A percentile compares a stretch with the other conserved stretches of the same genome.
These are phyloP conservation scores for Griposia aprilina DNA, from an alignment of 2,888 invertebrate species.

Conservation along the genomic window DNA sequence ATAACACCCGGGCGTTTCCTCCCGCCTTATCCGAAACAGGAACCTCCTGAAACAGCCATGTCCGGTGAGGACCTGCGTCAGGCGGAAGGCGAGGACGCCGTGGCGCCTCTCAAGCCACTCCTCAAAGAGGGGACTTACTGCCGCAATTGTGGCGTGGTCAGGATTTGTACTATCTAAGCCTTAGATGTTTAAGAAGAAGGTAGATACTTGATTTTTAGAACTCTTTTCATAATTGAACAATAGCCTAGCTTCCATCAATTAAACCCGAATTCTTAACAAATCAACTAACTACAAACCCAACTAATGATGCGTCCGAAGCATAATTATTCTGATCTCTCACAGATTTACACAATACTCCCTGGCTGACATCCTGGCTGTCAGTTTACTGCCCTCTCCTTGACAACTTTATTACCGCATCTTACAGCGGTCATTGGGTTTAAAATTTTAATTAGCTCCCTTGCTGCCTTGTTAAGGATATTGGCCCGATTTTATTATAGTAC, in stretches of 20 bases:
- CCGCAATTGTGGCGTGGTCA: too few species aligned
- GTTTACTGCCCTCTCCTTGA: constrained; percentile 77
- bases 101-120: too few species aligned
- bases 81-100: too few species aligned
- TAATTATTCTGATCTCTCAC: constrained; percentile 61
- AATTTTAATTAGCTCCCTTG: constrained; percentile 84
- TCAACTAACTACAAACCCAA: constrained; percentile 14
- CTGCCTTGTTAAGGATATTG: constrained; percentile 83
- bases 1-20: too few species aligned
- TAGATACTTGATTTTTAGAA: neutral
- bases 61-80: too few species aligned
- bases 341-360: constrained; percentile 65
- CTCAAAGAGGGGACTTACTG: too few species aligned
- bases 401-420: constrained; percentile 80
- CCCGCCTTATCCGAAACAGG: too few species aligned
- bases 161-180: neutral
- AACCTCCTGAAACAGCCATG: too few species aligned
- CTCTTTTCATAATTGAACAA: too few species aligned
- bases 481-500: constrained; percentile 78
- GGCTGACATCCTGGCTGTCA: constrained; percentile 71
- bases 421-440: constrained; percentile 79
- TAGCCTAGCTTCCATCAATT: neutral
- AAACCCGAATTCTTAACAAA: constrained; percentile 9
- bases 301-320: constrained; percentile 38
- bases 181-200: neutral